Evolutionary conservation across 1,140 invertebrate species (phyloP), one percentile per base, ranked within the genome.

Genomic region (Leptestheria dahalacensis): DNA sequence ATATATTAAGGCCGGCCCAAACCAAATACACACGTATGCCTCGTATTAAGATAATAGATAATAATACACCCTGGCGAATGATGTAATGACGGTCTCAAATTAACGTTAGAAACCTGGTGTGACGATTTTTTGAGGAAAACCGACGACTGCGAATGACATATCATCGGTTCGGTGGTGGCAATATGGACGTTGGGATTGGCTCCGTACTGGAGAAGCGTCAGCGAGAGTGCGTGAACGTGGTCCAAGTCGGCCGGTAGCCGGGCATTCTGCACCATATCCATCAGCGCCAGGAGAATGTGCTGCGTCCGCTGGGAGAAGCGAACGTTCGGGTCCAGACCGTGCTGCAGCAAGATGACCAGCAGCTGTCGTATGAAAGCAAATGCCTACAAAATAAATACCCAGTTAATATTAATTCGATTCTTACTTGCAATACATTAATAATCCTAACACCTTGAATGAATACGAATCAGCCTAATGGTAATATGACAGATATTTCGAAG

Each of bases 241-340:
- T 80, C 72, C 64, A 85, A 75, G 63, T 85, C 83, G 33, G 70
- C 69, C 49, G 80, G 79, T 41, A 74, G 58, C 41, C 82, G 72
- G 11, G 83, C 80, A 69, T 81, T 81, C 63, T 80, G 76, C 41
- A 84, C 80, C 80, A 85, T 82, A 66, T 84, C 82, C 71, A 84
- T 67, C 3, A 75, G 57, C 70, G 65, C 79, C 62, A 83, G 76
- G 18, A 85, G 72, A 64, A 84, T 83, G 65, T 85, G 82, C 65
- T 82, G 80, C 2, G 74, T 78, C 46, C 77, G 68, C 64, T 77
- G 68, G 26, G 71, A 73, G 59, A 77, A 74, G 9, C 67, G 61
- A 2, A 72, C 74, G 67, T 83, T 83, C 46, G 78, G 81, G 70
- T 85, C 80, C 20, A 85, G 70, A 26, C 81, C 81, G 67, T 85